Evolutionary conservation across 1,140 invertebrate genomes (phyloP).

Genomic region (Tetragonula clypearis): DNA sequence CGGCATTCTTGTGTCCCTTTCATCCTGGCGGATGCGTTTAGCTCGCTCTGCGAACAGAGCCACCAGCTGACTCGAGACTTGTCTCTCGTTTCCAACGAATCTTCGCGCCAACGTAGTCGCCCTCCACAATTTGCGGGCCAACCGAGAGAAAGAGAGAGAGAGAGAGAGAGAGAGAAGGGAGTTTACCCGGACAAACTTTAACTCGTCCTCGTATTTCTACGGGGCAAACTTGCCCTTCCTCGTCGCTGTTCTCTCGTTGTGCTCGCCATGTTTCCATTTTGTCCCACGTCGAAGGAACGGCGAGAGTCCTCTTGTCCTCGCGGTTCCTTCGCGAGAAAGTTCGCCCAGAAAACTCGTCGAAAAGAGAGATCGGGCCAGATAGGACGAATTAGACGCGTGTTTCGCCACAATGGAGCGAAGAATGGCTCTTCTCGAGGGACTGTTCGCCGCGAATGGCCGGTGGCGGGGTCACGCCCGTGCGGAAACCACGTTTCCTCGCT

Average conservation of each 20-base stretch:
- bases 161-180: too few species aligned
- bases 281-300: too few species aligned
- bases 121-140: too few species aligned
- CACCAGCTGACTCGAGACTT: not conserved
- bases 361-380: not conserved
- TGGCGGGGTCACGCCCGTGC: not conserved
- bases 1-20: constrained; percentile 33
- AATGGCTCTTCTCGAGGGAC: not conserved
- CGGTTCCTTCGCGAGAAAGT: too few species aligned
- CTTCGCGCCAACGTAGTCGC: not conserved
- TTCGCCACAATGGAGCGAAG: not conserved
- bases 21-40: constrained; percentile 27
- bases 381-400: not conserved
- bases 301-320: too few species aligned
- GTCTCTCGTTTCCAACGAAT: constrained; percentile 13
- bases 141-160: too few species aligned
- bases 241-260: not conserved
- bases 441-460: not conserved
- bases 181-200: not conserved
- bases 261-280: not conserved
- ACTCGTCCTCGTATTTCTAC: not conserved
- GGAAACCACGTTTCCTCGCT: not conserved
- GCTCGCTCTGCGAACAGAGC: not conserved
- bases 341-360: too few species aligned
- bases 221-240: not conserved